These are phyloP conservation scores for Myocastor coypus DNA, from an alignment of 2,113 vertebrate species.

Conservation along the genomic window DNA sequence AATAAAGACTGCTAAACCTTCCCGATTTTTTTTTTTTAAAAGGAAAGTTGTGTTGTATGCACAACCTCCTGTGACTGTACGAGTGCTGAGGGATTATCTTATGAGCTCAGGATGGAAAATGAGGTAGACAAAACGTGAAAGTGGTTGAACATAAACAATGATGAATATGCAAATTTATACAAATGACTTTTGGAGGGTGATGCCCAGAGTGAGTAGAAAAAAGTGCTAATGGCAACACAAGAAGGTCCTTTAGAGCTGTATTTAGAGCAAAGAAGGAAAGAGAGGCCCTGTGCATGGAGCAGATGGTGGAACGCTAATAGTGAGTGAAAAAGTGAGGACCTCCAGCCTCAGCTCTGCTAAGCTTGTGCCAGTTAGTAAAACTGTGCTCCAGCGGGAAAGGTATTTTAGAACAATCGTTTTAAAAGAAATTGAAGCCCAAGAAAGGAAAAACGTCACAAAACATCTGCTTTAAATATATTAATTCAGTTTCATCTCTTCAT, in stretches of 20 bases:
- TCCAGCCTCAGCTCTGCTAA: background rate
- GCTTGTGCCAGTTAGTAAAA: background rate
- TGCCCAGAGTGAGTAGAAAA: background rate
- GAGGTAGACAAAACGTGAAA: background rate
- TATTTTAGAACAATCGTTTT: slow-evolving; percentile 44
- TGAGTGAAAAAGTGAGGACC: background rate
- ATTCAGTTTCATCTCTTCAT: slow-evolving; percentile 23
- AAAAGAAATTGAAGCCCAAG: slow-evolving; percentile 43
- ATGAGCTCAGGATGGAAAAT: background rate
- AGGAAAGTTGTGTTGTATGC: background rate
- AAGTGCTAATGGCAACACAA: slow-evolving; percentile 19
- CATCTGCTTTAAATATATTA: background rate
- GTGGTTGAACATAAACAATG: background rate
- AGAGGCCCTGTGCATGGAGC: slow-evolving; percentile 36
- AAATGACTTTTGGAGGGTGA: slow-evolving; percentile 25
- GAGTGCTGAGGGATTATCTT: background rate
- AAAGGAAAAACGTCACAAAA: slow-evolving; percentile 23
- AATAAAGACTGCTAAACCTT: background rate
- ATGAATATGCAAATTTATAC: background rate
- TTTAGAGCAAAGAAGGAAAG: slow-evolving; percentile 30
- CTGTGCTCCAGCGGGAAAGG: background rate
- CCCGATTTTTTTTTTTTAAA: too few relatives aligned
- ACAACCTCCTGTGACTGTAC: background rate
- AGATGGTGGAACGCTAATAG: background rate
- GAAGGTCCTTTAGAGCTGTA: slow-evolving; percentile 3